Percentiles rank a stretch among this genome's conserved stretches.
phyloP scores from a whole-genome alignment of 2,888 invertebrate species.

The Leptothorax acervorum region DNA sequence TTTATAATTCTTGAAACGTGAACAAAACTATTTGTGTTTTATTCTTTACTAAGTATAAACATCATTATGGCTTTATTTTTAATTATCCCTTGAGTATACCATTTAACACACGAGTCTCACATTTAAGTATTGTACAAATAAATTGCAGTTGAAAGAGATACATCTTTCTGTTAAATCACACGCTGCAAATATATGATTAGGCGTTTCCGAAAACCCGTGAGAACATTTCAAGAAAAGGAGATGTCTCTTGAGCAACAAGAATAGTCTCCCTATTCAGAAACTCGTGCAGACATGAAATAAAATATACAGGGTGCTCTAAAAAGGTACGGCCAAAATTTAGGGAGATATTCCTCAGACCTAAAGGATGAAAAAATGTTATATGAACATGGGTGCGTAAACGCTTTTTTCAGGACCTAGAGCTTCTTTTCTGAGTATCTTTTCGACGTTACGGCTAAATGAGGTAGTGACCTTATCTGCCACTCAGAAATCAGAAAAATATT shows the following conservation, averaged over 20 bases:
- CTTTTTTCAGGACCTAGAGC: no score
- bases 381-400: no score
- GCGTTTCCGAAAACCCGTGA: constrained; percentile 5
- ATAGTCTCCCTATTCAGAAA: not conserved
- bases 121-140: not conserved
- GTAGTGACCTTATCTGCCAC: no score
- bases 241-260: constrained; percentile 3
- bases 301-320: not conserved
- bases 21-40: not conserved
- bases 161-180: not conserved
- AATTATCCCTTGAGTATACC: not conserved
- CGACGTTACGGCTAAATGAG: no score
- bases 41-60: constrained; percentile 6
- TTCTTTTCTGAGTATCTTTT: no score
- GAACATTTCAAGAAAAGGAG: not conserved
- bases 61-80: not conserved
- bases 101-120: not conserved
- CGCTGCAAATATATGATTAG: not conserved
- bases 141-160: not conserved
- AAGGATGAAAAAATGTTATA: no score
- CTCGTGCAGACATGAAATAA: constrained; percentile 11
- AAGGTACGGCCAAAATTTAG: no score
- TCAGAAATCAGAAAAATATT: no score
- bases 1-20: not conserved
- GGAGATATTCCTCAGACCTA: no score